Percentiles rank a stretch among this genome's conserved stretches.
These are phyloP conservation scores for Panopea generosa DNA, from an alignment of 2,888 invertebrate species.

Conservation along the genomic window DNA sequence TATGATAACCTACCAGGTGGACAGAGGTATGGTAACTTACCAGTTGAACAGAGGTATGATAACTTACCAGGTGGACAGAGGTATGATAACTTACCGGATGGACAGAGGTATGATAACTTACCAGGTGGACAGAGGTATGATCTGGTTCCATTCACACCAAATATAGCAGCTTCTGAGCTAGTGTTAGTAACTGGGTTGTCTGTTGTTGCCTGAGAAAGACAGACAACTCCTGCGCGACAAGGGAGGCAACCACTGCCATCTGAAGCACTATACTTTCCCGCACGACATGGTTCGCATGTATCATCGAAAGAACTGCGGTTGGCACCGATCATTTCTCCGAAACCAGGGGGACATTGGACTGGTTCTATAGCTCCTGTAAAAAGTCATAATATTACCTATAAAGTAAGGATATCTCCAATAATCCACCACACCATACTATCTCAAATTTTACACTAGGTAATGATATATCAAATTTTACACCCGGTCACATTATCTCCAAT, in stretches of 20 bases:
- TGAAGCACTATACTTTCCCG: conserved; percentile 81
- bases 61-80: too few relatives aligned
- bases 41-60: too few relatives aligned
- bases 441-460: too few relatives aligned
- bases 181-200: conserved; percentile 79
- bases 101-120: too few relatives aligned
- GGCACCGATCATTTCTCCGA: conserved; percentile 80
- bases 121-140: conserved; percentile 82
- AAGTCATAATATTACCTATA: too few relatives aligned
- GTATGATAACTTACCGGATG: too few relatives aligned
- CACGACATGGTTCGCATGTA: conserved; percentile 82
- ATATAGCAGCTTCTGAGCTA: conserved; percentile 64
- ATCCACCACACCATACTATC: too few relatives aligned
- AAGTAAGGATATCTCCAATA: background rate
- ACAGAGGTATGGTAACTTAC: too few relatives aligned
- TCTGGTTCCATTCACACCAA: conserved; percentile 78
- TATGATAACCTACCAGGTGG: too few relatives aligned
- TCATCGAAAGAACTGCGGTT: conserved; percentile 75
- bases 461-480: too few relatives aligned
- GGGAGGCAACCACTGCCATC: conserved; percentile 75
- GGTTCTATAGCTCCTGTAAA: conserved; percentile 81
- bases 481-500: too few relatives aligned
- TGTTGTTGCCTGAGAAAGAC: conserved; percentile 77
- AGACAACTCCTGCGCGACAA: conserved; percentile 83
- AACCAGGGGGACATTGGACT: conserved; percentile 81